Evolutionary conservation across 2,113 vertebrate genomes (phyloP), one percentile per base, ranked within the genome.

Genomic region (Paradoxurus hermaphroditus): DNA sequence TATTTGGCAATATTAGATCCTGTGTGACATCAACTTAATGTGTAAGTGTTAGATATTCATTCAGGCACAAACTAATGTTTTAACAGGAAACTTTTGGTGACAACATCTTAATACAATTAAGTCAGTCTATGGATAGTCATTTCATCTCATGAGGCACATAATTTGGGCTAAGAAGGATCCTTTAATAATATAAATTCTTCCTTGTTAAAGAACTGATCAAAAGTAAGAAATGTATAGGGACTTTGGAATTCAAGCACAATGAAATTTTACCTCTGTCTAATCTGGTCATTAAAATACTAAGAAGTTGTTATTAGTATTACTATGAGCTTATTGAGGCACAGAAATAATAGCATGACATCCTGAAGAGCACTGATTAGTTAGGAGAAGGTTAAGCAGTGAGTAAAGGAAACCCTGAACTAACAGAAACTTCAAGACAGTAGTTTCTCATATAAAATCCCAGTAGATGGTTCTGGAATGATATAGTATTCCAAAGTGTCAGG

Each of bases 11-110:
- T 70, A 91, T 77, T 93, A 94, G 65, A 93, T 12, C n/a, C 56
- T 85, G 75, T 91, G 72, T 72, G 65, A 82, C 29, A 86, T 72
- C 89, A 84, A 75, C 39, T 27, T 62, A 84, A 85, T 70, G 1
- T 90, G 1, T 67, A 85, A 93, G 21, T 44, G 77, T 79, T 59
- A 11, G 39, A 56, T 84, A 87, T 68, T 85, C 85, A 77, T 94
- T 94, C 25, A 81, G 15, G n/a, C 27, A 92, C 34, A 94, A 92
- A 92, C 23, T 94, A 96, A 65, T 90, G 86, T 96, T 94, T 97
- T 95, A 94, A 95, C 21, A 97, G 85, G n/a, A 92, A 92, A 44
- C 14, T 16, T 91, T 62, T 87, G 21, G 36, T 83, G 44, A 53
- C 49, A 73, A 67, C 73, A 78, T 90, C 53, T 59, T 90, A 89